A percentile compares a stretch with the other conserved stretches of the same genome.
Conservation (phyloP, 2,888 invertebrate genomes). For the Agrotis exclamationis region DNA sequence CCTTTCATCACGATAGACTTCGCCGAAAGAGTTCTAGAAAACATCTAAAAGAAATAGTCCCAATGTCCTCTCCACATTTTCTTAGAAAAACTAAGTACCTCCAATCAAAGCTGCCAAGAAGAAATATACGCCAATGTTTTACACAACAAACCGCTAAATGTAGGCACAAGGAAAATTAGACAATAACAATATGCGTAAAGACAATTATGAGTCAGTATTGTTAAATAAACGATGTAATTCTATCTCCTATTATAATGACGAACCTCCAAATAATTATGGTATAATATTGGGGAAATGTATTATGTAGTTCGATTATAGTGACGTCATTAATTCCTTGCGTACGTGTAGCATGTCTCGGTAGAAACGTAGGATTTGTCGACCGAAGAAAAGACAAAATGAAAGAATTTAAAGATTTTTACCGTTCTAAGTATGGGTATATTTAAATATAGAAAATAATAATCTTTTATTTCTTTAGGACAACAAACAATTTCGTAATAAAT, state of each 20-base stretch:
- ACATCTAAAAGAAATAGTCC: too few species aligned
- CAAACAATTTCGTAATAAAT: too few species aligned
- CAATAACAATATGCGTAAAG: conserved; percentile 19
- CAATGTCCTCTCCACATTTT: background rate
- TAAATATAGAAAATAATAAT: too few species aligned
- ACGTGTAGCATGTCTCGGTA: too few species aligned
- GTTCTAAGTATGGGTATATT: too few species aligned
- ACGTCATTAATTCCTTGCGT: background rate
- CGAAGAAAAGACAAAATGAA: too few species aligned
- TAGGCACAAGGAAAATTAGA: conserved; percentile 13
- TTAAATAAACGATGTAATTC: conserved; percentile 42
- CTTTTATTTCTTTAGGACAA: too few species aligned
- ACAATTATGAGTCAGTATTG: conserved; percentile 32
- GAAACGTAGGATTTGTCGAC: too few species aligned
- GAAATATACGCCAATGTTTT: conserved; percentile 18
- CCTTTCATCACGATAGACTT: too few species aligned
- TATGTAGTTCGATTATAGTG: background rate
- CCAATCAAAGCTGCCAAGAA: conserved; percentile 2
- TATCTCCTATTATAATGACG: conserved; percentile 35
- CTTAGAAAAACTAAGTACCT: background rate
- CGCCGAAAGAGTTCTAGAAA: too few species aligned
- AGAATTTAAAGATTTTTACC: too few species aligned
- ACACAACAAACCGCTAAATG: background rate
- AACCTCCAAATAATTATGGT: conserved; percentile 33
- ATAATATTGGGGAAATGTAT: conserved; percentile 12